A percentile compares a stretch with the other conserved stretches of the same genome.
Evolutionary conservation across 1,140 invertebrate genomes (phyloP).

Genomic region (Conopomorpha cramerella): DNA sequence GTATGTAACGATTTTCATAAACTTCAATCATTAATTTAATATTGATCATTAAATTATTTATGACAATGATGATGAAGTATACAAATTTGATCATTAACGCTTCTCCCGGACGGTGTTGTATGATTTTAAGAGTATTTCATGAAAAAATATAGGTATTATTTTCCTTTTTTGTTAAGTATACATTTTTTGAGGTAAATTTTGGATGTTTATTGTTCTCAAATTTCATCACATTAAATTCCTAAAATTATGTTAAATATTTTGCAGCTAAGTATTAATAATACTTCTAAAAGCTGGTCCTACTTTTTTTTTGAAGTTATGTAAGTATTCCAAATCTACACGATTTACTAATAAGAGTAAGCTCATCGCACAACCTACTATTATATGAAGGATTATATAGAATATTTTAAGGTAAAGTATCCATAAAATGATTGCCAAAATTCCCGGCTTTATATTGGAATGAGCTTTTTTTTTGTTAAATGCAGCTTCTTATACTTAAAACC

Average conservation of each 20-base stretch:
- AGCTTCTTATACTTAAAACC: background rate
- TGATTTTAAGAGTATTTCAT: background rate
- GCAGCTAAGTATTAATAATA: no score
- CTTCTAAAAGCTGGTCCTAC: no score
- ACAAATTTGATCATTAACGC: background rate
- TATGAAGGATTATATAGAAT: conserved; percentile 30
- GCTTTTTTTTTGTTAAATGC: conserved; percentile 16
- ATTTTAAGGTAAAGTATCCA: conserved; percentile 14
- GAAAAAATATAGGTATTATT: background rate
- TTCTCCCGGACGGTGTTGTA: background rate
- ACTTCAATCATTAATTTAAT: conserved; percentile 35
- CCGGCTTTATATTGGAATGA: conserved; percentile 26
- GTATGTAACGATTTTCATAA: conserved; percentile 4
- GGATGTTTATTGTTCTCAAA: background rate
- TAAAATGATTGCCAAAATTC: conserved; percentile 23
- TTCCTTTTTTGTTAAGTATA: background rate
- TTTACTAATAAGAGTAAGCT: conserved; percentile 17
- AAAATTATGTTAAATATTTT: background rate
- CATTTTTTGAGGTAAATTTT: background rate
- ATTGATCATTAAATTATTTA: conserved; percentile 36
- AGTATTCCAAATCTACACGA: background rate
- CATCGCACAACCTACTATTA: conserved; percentile 22
- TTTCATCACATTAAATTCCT: background rate
- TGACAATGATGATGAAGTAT: conserved; percentile 19
- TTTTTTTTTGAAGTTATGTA: background rate